These are phyloP conservation scores for Montipora capricornis DNA, from an alignment of 64 coral and sea anemone species.

Conservation along the genomic window DNA sequence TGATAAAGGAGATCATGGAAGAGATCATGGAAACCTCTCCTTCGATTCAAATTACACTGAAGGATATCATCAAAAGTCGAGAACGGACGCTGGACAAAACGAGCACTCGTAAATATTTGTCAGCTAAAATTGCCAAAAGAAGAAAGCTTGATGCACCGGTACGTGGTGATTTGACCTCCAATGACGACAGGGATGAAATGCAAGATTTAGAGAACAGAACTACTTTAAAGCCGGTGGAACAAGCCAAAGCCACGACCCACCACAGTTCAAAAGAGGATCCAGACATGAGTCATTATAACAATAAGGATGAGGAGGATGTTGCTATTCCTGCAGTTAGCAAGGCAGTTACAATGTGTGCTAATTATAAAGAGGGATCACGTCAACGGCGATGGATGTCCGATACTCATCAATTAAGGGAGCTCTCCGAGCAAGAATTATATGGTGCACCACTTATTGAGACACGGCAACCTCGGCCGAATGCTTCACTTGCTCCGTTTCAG, in stretches of 20 bases:
- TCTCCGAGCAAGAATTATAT: conserved; percentile 16
- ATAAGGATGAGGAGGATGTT: background rate
- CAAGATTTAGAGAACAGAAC: background rate
- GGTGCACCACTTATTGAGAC: background rate
- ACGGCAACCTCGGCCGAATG: background rate
- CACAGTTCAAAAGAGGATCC: background rate
- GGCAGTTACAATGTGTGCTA: background rate
- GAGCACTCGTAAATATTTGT: background rate
- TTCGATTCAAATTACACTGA: background rate
- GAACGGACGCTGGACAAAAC: background rate
- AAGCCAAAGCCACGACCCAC: background rate
- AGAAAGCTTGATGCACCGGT: background rate
- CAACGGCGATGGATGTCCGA: background rate
- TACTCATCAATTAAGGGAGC: background rate
- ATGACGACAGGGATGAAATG: background rate
- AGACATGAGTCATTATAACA: background rate
- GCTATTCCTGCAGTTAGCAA: background rate
- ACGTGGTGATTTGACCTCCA: background rate
- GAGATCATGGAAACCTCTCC: background rate
- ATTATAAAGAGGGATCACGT: background rate
- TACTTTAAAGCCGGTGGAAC: background rate
- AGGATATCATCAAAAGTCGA: background rate
- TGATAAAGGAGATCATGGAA: conserved; percentile 27
- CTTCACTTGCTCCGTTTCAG: background rate
- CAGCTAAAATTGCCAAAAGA: background rate